Conservation (phyloP, 2,888 invertebrate genomes). For the Argynnis bischoffii region DNA sequence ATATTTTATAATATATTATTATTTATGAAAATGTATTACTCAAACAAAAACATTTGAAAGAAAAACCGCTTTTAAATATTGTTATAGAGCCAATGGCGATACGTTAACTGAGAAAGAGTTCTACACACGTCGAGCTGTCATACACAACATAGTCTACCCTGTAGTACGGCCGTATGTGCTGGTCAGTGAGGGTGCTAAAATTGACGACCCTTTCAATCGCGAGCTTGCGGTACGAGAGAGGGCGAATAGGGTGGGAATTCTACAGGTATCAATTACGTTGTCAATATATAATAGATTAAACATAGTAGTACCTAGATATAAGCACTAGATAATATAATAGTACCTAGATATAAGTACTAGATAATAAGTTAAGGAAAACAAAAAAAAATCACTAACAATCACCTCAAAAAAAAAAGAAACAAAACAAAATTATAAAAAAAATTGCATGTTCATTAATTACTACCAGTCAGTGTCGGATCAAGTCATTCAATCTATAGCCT, state of each 20-base stretch:
- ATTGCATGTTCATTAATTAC: no score
- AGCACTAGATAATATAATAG: no score
- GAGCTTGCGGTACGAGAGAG: constrained; percentile 88
- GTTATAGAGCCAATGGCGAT: constrained; percentile 80
- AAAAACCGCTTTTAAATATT: background rate
- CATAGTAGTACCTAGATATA: no score
- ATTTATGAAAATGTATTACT: background rate
- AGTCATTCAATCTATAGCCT: no score
- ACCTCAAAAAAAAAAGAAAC: no score
- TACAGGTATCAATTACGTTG: constrained; percentile 79
- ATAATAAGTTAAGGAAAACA: no score
- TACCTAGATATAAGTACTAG: no score
- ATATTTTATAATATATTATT: no score
- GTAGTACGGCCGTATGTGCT: constrained; percentile 80
- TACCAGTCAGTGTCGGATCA: no score
- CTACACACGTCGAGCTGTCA: constrained; percentile 79
- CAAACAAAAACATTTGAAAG: background rate
- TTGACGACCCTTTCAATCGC: constrained; percentile 83
- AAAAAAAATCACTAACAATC: no score
- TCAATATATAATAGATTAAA: background rate
- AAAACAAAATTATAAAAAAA: no score
- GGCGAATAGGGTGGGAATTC: constrained; percentile 86
- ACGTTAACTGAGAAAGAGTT: constrained; percentile 85
- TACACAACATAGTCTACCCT: constrained; percentile 84
- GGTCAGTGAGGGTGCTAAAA: constrained; percentile 82